These are phyloP conservation scores for Tragelaphus strepsiceros DNA, from an alignment of 2,113 vertebrate genomes.

Conservation along the genomic window DNA sequence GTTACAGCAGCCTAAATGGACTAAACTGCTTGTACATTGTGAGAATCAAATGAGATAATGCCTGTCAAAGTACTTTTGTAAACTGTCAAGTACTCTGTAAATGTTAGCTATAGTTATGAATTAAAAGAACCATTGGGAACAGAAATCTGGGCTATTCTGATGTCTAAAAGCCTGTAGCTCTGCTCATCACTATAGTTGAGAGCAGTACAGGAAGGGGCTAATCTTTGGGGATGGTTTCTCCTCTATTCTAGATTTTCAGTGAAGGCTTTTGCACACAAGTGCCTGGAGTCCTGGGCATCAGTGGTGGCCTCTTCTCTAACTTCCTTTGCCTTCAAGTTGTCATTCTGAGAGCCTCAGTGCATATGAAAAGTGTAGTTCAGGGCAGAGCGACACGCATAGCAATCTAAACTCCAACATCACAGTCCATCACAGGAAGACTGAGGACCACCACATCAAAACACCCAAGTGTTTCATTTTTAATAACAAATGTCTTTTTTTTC, in stretches of 20 bases:
- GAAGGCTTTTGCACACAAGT: neutral
- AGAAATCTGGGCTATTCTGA: neutral
- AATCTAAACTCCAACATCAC: neutral
- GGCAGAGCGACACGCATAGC: neutral
- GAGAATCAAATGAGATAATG: neutral
- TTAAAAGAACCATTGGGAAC: neutral
- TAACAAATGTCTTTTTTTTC: constrained; percentile 17
- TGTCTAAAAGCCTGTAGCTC: neutral
- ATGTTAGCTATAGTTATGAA: neutral
- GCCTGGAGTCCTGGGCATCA: neutral
- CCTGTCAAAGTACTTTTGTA: neutral
- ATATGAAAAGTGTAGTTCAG: neutral
- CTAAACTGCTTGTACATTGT: neutral
- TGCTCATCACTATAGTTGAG: neutral
- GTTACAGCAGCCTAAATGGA: neutral
- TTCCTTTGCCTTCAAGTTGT: neutral
- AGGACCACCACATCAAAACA: neutral
- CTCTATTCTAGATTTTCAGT: neutral
- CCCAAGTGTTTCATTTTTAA: constrained; percentile 45
- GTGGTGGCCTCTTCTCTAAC: neutral
- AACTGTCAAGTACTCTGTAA: neutral
- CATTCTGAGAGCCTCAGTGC: neutral
- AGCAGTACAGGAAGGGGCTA: neutral
- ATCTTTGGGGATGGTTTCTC: neutral
- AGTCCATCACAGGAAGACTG: neutral